phyloP scores from a whole-genome alignment of 2,113 vertebrate species.

The Candoia aspera region DNA sequence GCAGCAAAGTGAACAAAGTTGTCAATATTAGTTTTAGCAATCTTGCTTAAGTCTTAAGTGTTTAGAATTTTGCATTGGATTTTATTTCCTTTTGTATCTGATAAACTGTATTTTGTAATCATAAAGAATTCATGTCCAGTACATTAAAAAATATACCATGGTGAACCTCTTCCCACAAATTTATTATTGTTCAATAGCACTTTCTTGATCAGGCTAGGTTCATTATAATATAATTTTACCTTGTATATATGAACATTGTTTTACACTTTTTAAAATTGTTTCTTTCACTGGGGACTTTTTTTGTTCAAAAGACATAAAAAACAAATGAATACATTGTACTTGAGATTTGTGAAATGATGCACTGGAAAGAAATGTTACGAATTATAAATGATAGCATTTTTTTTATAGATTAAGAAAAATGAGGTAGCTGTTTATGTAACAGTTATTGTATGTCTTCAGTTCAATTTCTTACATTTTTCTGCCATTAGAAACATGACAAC shows the following conservation, averaged over 20 bases:
- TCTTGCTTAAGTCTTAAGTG: neutral
- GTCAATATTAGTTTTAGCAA: neutral
- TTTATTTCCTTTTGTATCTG: neutral
- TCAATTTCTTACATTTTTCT: slow-evolving; percentile 27
- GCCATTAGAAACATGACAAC: slow-evolving; percentile 89
- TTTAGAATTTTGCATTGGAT: neutral
- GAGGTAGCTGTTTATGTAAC: slow-evolving; percentile 16
- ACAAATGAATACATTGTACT: neutral
- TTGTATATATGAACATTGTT: neutral
- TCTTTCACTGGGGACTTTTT: neutral
- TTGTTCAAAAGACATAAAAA: neutral
- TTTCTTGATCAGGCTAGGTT: too few relatives aligned
- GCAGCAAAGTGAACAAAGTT: neutral
- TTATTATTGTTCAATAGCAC: too few relatives aligned
- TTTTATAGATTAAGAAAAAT: neutral
- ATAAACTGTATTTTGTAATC: neutral
- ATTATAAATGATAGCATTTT: neutral
- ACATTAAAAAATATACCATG: neutral
- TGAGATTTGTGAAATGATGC: neutral
- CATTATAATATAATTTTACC: too few relatives aligned
- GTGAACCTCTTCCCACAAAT: too few relatives aligned
- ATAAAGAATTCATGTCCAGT: neutral
- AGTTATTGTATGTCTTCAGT: neutral
- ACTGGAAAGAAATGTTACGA: neutral
- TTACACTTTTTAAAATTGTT: neutral